Conservation (phyloP, 2,113 vertebrate genomes). For the Asarcornis scutulata region DNA sequence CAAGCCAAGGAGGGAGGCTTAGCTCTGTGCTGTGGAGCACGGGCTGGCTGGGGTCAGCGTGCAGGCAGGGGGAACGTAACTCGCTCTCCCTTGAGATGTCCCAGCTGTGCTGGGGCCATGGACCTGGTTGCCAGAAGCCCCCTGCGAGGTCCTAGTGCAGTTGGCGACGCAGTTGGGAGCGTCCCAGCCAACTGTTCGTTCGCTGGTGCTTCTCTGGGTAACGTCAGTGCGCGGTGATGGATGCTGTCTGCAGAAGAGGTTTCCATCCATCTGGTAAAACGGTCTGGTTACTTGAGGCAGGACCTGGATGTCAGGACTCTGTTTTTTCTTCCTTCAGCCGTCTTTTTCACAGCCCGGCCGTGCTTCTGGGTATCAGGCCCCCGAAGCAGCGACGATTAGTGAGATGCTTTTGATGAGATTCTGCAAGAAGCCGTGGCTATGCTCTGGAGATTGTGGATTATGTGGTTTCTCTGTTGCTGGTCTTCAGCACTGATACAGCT, state of each 20-base stretch:
- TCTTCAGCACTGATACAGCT: neutral
- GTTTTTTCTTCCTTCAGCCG: neutral
- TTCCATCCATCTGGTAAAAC: neutral
- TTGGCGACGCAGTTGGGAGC: fast-evolving
- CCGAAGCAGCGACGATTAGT: neutral
- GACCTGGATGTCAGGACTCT: neutral
- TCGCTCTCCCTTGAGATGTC: neutral
- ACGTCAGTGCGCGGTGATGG: neutral
- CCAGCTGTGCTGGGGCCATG: neutral
- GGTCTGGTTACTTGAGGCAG: neutral
- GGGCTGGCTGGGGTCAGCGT: neutral
- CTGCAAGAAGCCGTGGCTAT: neutral
- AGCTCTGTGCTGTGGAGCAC: neutral
- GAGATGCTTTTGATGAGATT: neutral
- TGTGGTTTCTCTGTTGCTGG: neutral
- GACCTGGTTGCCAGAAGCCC: neutral
- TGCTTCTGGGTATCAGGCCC: neutral
- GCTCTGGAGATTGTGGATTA: neutral
- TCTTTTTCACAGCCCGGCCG: neutral
- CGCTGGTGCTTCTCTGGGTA: fast-evolving
- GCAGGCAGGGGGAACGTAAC: neutral
- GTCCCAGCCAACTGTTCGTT: neutral
- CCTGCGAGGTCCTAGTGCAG: neutral
- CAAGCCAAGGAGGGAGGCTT: neutral
- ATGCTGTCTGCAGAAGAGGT: neutral